Evolutionary conservation across 2,888 invertebrate genomes (phyloP).

Genomic region (Callyntrura sp.): DNA sequence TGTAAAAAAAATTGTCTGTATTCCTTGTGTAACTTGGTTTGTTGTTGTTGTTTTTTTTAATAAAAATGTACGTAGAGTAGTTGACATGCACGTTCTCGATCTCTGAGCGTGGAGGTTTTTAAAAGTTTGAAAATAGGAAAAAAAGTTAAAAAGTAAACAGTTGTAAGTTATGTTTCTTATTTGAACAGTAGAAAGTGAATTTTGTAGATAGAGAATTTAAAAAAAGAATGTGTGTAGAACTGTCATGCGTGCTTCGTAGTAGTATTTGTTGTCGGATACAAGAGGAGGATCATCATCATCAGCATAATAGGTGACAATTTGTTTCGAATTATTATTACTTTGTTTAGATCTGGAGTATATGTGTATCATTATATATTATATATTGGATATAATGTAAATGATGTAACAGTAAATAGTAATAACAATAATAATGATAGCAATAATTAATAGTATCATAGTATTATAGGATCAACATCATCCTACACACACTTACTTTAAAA

Average conservation of each 20-base stretch:
- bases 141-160: not conserved
- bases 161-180: not conserved
- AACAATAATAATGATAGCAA: not conserved
- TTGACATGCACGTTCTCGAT: conserved; percentile 7
- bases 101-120: too few relatives aligned
- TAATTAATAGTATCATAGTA: not conserved
- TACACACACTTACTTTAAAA: not conserved
- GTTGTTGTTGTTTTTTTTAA: too few relatives aligned
- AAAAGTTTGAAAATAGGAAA: not conserved
- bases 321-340: conserved; percentile 27
- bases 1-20: conserved; percentile 10
- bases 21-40: conserved; percentile 7
- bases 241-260: conserved; percentile 2
- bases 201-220: not conserved
- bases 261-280: not conserved
- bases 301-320: not conserved
- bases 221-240: not conserved
- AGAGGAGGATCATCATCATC: conserved; percentile 6
- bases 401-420: not conserved
- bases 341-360: conserved; percentile 3
- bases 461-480: not conserved
- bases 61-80: not conserved
- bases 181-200: not conserved
- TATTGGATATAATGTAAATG: conserved; percentile 39
- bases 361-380: not conserved